These are phyloP conservation scores for Whitmania pigra DNA, from an alignment of 1,140 invertebrate genomes.

Conservation along the genomic window DNA sequence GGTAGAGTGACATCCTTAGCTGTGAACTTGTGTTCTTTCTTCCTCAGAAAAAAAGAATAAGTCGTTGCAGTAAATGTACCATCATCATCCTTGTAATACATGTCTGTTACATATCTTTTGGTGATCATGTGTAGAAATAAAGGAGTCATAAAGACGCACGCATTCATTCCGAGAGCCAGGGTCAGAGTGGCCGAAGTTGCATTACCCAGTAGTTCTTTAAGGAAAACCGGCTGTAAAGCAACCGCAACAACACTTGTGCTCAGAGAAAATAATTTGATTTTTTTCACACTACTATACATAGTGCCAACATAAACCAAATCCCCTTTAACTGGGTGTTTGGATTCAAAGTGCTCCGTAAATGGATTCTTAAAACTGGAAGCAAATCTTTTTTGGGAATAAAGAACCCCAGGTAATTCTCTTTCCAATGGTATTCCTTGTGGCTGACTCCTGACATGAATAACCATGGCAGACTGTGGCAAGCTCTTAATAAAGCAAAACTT, in stretches of 20 bases:
- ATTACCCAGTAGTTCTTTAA: conserved; percentile 43
- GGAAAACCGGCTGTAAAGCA: conserved; percentile 57
- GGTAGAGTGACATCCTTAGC: conserved; percentile 61
- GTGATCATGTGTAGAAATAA: conserved; percentile 65
- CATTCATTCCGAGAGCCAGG: conserved; percentile 53
- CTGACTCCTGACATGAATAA: no score
- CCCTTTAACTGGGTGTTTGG: conserved; percentile 28
- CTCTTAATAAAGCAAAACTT: no score
- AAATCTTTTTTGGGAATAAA: no score
- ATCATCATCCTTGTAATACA: conserved; percentile 53
- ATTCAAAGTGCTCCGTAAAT: no score
- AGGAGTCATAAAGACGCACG: conserved; percentile 70
- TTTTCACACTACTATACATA: conserved; percentile 53
- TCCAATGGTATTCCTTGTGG: no score
- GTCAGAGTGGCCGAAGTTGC: conserved; percentile 41
- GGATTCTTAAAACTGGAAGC: no score
- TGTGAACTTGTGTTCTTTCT: conserved; percentile 28
- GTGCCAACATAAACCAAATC: conserved; percentile 52
- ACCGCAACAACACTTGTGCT: conserved; percentile 58
- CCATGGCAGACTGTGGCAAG: no score
- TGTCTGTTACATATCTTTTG: conserved; percentile 67
- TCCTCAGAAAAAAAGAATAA: conserved; percentile 30
- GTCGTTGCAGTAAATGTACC: conserved; percentile 31
- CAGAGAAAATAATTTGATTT: conserved; percentile 67
- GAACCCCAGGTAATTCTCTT: no score